These are phyloP conservation scores for Oryzias dopingdopingensis DNA, from an alignment of 2,797 vertebrate species.

Conservation along the genomic window DNA sequence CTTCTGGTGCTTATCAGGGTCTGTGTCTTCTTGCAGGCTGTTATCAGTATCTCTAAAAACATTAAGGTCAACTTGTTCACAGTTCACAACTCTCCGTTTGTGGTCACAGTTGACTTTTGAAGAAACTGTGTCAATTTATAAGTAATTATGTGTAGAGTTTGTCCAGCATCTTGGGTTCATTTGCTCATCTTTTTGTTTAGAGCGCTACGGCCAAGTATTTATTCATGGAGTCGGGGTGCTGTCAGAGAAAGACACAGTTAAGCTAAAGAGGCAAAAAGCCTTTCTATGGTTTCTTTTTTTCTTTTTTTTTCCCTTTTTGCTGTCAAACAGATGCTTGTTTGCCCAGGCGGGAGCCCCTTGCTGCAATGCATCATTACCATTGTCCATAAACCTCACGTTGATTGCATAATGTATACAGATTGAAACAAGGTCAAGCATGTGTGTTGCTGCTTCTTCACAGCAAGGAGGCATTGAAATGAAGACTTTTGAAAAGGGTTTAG, in stretches of 20 bases:
- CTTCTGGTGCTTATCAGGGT: too few species aligned
- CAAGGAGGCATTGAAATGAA: conserved; percentile 10
- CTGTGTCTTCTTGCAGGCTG: too few species aligned
- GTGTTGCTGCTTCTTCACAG: conserved; percentile 14
- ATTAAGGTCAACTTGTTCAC: too few species aligned
- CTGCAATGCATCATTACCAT: conserved; percentile 55
- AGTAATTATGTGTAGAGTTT: too few species aligned
- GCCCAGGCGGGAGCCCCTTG: conserved; percentile 32
- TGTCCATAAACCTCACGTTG: conserved; percentile 30
- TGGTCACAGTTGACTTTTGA: too few species aligned
- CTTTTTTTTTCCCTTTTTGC: conserved; percentile 45
- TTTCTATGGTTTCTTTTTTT: conserved; percentile 22
- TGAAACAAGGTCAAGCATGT: conserved; percentile 50
- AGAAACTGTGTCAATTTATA: too few species aligned
- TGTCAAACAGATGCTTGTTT: conserved; percentile 61
- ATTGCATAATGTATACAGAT: conserved; percentile 54
- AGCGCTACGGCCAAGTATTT: too few species aligned
- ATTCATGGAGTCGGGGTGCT: conserved; percentile 17
- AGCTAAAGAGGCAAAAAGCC: conserved; percentile 30
- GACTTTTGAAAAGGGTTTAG: neutral
- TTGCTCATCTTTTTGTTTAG: too few species aligned
- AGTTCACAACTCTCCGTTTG: too few species aligned
- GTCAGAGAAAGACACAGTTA: conserved; percentile 23
- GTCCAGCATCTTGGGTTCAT: too few species aligned
- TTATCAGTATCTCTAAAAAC: too few species aligned